These are phyloP conservation scores for Luehdorfia chinensis DNA, from an alignment of 1,140 invertebrate genomes.

Conservation along the genomic window DNA sequence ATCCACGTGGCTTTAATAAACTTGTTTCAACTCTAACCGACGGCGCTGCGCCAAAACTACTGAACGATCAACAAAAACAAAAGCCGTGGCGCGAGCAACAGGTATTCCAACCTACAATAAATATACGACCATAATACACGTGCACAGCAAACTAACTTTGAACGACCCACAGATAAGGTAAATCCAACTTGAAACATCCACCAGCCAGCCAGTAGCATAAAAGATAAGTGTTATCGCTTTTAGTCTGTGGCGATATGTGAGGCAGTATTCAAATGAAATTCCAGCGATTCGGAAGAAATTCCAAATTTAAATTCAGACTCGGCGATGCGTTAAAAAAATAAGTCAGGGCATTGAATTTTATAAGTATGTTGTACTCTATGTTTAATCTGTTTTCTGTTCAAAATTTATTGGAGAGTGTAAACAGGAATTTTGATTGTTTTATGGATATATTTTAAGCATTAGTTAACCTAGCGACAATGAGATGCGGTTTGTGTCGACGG, in stretches of 20 bases:
- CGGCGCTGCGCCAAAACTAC: constrained; percentile 39
- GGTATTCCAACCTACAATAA: constrained; percentile 31
- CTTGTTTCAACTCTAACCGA: constrained; percentile 24
- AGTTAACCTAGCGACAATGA: constrained; percentile 36
- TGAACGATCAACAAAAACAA: constrained; percentile 65
- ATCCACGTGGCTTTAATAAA: constrained; percentile 30
- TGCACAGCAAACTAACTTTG: constrained; percentile 19
- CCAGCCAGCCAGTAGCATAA: constrained; percentile 12
- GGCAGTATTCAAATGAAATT: constrained; percentile 24
- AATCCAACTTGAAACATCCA: constrained; percentile 13
- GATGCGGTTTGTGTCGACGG: constrained; percentile 23
- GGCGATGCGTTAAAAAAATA: constrained; percentile 30
- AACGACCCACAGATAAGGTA: constrained; percentile 16
- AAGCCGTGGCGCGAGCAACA: constrained; percentile 46
- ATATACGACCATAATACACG: constrained; percentile 12
- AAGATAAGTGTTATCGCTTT: constrained; percentile 10
- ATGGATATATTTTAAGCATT: constrained; percentile 25
- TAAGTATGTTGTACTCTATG: constrained; percentile 32
- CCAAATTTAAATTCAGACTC: constrained; percentile 52
- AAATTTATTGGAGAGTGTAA: too few relatives aligned
- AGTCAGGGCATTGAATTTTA: constrained; percentile 41
- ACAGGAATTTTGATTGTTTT: constrained; percentile 2
- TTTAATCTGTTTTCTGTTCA: constrained; percentile 19
- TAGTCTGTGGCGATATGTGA: constrained; percentile 20
- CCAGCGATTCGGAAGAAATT: constrained; percentile 32